Base-by-base conservation (phyloP, 2,797 vertebrate genomes). In the Dipus sagitta region DNA sequence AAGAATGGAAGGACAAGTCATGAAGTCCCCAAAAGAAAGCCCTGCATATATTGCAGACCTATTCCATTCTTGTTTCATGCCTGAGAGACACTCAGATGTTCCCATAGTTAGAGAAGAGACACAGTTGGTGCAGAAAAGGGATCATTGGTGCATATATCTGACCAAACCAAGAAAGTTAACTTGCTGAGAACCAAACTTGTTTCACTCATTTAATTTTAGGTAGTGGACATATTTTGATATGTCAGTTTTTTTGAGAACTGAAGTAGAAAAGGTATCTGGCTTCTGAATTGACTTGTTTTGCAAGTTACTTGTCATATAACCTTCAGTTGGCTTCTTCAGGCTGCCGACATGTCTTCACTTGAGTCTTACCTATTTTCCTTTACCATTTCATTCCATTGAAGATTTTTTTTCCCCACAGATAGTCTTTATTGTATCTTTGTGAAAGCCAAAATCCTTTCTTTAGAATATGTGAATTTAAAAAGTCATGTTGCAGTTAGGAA, bases 141-240 rank as follows among this genome's bases (percentile, higher is more conserved):
- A 62, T 79, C 83, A 21, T 79, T 95, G 54, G 83, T 90, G 84
- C 20, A 0, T 77, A 60, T 24, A 81, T 97, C 81, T 88, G 79
- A 93, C 58, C 79, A 82, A 87, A 83, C 81, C 77, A 83, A 58
- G 62, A 93, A 93, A 88, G 71, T 86, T 94, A 62, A 52, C 72
- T 94, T 77, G 47, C 74, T 95, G 86, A 65, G 76, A 95, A 97
- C 83, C 90, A 97, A 96, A 93, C 74, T 74, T 92, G 70, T 81
- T 58, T 85, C 9, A 88, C 84, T 92, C 83, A 70, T 96, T 81
- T 93, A 88, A 93, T 94, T 95, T 80, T 92, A 92, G 71, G 90
- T 95, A 94, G 95, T 94, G 91, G 96, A 94, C 76, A 70, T 67
- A 95, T 95, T 96, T 88, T 88, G 85, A 87, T 95, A 74, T 87